Evolutionary conservation across 2,797 vertebrate genomes (phyloP).

Genomic region (Epinephelus awoara): DNA sequence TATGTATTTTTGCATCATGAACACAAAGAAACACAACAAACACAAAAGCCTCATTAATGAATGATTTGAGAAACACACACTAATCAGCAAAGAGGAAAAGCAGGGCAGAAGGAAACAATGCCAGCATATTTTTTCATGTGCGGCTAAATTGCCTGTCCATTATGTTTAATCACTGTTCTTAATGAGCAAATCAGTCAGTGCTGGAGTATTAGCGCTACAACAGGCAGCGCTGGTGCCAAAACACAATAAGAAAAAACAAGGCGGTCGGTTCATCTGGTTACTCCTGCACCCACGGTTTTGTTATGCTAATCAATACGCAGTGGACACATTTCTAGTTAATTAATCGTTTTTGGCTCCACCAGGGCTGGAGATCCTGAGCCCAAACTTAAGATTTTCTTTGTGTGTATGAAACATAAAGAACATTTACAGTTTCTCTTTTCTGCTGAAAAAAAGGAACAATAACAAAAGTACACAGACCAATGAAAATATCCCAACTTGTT

Average conservation of each 20-base stretch:
- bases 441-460: not conserved
- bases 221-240: not conserved
- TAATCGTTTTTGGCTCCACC: not conserved
- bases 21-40: not conserved
- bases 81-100: slow-evolving; percentile 25
- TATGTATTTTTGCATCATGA: not conserved
- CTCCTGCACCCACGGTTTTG: not conserved
- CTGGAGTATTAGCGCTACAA: not conserved
- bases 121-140: slow-evolving; percentile 20
- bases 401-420: not conserved
- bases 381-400: not conserved
- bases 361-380: fast-evolving
- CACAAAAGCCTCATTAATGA: slow-evolving; percentile 19
- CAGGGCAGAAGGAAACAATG: slow-evolving; percentile 29
- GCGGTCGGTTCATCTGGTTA: not conserved
- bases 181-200: slow-evolving; percentile 42
- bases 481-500: not conserved
- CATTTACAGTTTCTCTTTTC: not conserved
- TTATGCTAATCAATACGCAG: not conserved
- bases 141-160: slow-evolving; percentile 37
- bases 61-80: slow-evolving; percentile 10
- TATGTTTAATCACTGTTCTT: slow-evolving; percentile 38
- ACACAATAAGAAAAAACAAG: slow-evolving; percentile 12
- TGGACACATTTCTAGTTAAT: not conserved
- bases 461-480: not conserved